phyloP scores from a whole-genome alignment of 2,113 vertebrate species.

The Vulpes lagopus region DNA sequence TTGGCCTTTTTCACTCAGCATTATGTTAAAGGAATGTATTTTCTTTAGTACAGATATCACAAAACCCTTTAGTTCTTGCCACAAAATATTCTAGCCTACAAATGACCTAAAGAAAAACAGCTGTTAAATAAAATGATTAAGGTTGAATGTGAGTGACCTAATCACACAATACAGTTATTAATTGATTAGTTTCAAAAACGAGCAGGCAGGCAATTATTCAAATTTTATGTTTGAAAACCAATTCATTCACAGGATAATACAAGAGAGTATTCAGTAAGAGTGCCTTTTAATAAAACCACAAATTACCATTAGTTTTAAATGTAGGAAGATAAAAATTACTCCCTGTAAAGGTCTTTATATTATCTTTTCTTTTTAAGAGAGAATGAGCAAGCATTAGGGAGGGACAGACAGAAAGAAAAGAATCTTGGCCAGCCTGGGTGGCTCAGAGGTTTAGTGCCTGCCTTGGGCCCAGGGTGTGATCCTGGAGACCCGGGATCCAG shows the following conservation, averaged over 20 bases:
- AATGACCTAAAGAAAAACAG: neutral
- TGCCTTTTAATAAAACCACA: neutral
- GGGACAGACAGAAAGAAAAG: neutral
- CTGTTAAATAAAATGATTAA: neutral
- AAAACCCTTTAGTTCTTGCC: conserved; percentile 2
- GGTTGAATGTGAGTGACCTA: neutral
- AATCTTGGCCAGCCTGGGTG: too few relatives aligned
- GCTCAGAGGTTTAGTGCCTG: too few relatives aligned
- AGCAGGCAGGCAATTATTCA: neutral
- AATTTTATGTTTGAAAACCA: neutral
- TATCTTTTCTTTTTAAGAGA: neutral
- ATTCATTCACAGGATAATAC: neutral
- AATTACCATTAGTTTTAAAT: conserved; percentile 28
- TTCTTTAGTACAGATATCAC: neutral
- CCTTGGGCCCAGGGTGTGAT: too few relatives aligned
- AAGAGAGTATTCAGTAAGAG: neutral
- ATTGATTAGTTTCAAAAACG: conserved; percentile 22
- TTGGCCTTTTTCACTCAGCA: neutral
- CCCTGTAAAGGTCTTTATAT: neutral
- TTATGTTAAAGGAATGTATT: conserved; percentile 43
- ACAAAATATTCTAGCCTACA: neutral
- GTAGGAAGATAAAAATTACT: neutral
- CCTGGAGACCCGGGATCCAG: too few relatives aligned
- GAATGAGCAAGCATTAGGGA: neutral
- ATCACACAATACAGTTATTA: neutral